A percentile compares a stretch with the other conserved stretches of the same genome.
These are phyloP conservation scores for Cebus imitator DNA, from an alignment of 2,113 vertebrate species.

Conservation along the genomic window DNA sequence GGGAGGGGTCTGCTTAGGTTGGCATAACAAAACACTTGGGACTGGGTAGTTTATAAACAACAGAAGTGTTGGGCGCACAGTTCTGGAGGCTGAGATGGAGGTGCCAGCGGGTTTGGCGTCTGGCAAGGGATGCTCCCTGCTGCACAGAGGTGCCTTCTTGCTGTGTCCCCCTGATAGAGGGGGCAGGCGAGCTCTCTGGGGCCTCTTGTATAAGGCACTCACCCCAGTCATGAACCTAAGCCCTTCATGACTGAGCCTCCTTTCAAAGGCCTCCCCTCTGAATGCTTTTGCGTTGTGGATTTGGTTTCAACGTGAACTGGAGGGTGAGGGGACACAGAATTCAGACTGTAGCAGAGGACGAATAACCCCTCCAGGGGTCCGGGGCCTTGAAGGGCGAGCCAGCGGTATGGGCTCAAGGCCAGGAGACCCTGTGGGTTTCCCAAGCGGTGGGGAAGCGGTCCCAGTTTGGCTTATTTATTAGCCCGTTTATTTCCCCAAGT, in stretches of 20 bases:
- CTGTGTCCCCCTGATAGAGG: not conserved
- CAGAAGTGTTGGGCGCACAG: not conserved
- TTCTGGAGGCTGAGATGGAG: not conserved
- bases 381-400: not conserved
- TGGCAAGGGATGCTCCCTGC: not conserved
- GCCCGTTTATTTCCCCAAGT: not conserved
- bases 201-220: not conserved
- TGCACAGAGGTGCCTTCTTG: not conserved
- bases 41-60: not conserved
- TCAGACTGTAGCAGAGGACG: not conserved
- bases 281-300: not conserved
- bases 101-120: rapidly evolving
- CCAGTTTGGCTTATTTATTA: not conserved
- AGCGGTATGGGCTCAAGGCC: not conserved
- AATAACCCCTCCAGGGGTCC: not conserved
- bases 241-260: not conserved
- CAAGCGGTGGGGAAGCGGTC: not conserved
- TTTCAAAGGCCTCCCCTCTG: not conserved
- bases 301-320: not conserved
- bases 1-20: not conserved
- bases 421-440: not conserved
- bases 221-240: not conserved
- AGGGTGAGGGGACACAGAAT: not conserved
- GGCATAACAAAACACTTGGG: not conserved
- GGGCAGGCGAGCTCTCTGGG: not conserved